Base-by-base conservation (phyloP, 2,888 invertebrate genomes). In the Carcina quercana region DNA sequence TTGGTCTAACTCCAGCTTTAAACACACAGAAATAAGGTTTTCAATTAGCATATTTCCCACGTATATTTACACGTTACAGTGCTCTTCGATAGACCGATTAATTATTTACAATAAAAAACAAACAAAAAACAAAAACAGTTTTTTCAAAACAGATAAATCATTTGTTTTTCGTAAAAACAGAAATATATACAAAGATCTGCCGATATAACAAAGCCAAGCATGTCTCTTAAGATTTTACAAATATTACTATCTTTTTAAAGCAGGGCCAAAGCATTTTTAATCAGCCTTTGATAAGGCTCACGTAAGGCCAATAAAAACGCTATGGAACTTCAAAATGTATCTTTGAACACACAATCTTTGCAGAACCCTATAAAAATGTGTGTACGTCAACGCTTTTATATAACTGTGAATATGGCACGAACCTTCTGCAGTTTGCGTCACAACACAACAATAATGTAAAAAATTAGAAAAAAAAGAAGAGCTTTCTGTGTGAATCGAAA, bases 1-100 rank as follows among this genome's bases (percentile, higher is more conserved):
- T 88, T 88, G 88, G 88, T 87, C 86, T 86, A 85, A 84, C 85
- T 88, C 88, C 88, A 88, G 88, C 88, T 87, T 56, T 52, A 52
- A 59, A 66, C 65, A 73, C 66, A 66, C 60, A 64, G 58, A 57
- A 57, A 15, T 55, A 50, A 53, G 47, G 35, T 43, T 44, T 43
- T 40, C 38, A 28, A 37, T 35, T 26, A 35, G 28, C 41, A 34
- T 25, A 41, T 35, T 27, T 41, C 44, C 29, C 32, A 38, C 38
- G 41, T 48, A 43, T 52, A 38, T 35, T 29, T 32, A 32, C 29
- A 38, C 15, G 15, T 12, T 40, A 48, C 40, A 50, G 40, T 43
- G 41, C 40, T 47, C 43, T 50, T 38, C 40, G 42, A 52, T 42
- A 46, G 38, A 40, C 39, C 31, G 40, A 37, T 43, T 45, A 45